Evolutionary conservation across 2,797 vertebrate species (phyloP).

Genomic region (Anas capensis): DNA sequence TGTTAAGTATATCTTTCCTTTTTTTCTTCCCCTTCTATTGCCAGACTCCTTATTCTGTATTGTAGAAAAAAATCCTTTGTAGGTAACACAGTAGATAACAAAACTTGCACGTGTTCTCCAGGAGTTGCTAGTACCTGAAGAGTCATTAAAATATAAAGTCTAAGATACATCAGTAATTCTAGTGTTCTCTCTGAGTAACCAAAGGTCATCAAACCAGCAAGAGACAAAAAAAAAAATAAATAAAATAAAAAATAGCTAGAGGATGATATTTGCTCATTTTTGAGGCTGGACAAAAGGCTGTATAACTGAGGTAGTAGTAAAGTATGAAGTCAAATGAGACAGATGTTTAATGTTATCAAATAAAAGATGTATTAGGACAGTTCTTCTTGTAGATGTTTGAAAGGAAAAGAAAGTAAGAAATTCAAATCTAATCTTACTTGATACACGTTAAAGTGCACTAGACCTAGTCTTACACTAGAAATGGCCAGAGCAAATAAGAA

Average conservation of each 20-base stretch:
- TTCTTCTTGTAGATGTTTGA: background rate
- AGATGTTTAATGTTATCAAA: background rate
- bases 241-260: background rate
- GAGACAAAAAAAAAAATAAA: background rate
- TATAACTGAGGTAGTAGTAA: background rate
- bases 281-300: background rate
- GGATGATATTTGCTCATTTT: background rate
- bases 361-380: background rate
- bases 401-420: background rate
- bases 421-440: background rate
- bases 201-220: background rate
- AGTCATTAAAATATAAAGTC: background rate
- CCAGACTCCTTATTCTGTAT: background rate
- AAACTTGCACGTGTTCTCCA: fast-evolving
- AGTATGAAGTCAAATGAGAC: background rate
- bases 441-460: background rate
- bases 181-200: background rate
- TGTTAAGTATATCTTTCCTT: background rate
- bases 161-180: background rate
- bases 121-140: background rate
- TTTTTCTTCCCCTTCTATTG: background rate
- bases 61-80: background rate
- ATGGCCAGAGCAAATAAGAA: background rate
- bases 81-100: background rate
- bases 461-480: background rate